Evolutionary conservation across 2,888 invertebrate genomes (phyloP).

Genomic region (Cheilosia vernalis): DNA sequence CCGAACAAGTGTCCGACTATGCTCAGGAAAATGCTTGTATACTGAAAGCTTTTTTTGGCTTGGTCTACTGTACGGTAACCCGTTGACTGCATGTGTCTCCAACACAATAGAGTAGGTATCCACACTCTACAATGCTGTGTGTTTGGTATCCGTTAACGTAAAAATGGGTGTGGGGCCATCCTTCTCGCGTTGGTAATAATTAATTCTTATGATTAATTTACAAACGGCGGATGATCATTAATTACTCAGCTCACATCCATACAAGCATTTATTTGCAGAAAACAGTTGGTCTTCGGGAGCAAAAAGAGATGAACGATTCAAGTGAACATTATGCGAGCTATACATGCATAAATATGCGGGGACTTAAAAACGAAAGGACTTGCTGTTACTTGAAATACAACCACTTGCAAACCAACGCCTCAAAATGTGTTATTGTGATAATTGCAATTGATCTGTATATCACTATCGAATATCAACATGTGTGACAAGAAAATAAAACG

Average conservation of each 20-base stretch:
- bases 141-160: conserved; percentile 10
- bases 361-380: too few relatives aligned
- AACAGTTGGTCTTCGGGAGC: not conserved
- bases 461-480: too few relatives aligned
- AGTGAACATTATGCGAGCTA: too few relatives aligned
- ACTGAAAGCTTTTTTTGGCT: not conserved
- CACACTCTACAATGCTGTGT: not conserved
- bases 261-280: not conserved
- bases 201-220: conserved; percentile 51
- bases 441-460: too few relatives aligned
- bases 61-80: not conserved
- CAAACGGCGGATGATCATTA: conserved; percentile 19
- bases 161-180: conserved; percentile 16
- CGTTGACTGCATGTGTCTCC: conserved; percentile 14
- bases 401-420: too few relatives aligned
- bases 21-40: not conserved
- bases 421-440: too few relatives aligned
- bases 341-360: too few relatives aligned
- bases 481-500: too few relatives aligned
- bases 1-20: not conserved
- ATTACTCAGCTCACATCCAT: conserved; percentile 5
- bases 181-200: conserved; percentile 13
- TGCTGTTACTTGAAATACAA: too few relatives aligned
- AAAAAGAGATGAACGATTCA: too few relatives aligned
- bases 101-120: not conserved